Base-by-base conservation (phyloP, 2,797 vertebrate genomes). In the Pangasius macronema region DNA sequence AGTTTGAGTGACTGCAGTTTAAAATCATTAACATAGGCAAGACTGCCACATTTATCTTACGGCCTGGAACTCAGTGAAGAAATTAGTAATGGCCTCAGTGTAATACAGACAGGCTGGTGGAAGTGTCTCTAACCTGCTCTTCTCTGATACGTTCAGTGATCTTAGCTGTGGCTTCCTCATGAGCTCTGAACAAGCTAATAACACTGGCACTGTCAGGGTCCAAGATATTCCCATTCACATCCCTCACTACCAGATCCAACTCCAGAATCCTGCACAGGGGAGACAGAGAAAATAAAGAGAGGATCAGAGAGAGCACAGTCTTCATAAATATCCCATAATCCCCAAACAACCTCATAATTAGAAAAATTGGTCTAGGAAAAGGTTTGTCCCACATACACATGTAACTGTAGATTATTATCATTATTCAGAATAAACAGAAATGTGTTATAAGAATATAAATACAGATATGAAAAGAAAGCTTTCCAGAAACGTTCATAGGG, bases 111-210 rank as follows among this genome's bases (percentile, higher is more conserved):
- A 24, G 3, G 16, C 9, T 77, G 42, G 9, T 16, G 27, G 18
- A 76, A 51, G 1, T 36, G 53, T 88, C 67, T 86, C 85, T 76
- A 92, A 99, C 98, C 97, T 97, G 96, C 92, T 99, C 99, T 91
- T 99, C 98, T 93, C 97, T 99, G 91, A 99, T 98, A 82, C 98
- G 95, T 67, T 99, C 98, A 27, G 95, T 96, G 90, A 99, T 97
- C 94, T 98, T 98, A 79, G 95, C 86, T 0, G 97, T 97, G 0
- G 98, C 98, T 63, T 97, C 96, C 90, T 99, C 96, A 0, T 99
- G 99, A 18, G 98, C 98, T 63, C 97, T 95, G 90, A 99, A 99
- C 75, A 99, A 93, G 91, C 97, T 99, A 92, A 99, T 98, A 91
- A 99, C 96, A 27, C 96, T 99, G 82, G 97, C 97, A 85, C 95